Evolutionary conservation across 1,140 invertebrate genomes (phyloP).

Genomic region (Drosophila littoralis): DNA sequence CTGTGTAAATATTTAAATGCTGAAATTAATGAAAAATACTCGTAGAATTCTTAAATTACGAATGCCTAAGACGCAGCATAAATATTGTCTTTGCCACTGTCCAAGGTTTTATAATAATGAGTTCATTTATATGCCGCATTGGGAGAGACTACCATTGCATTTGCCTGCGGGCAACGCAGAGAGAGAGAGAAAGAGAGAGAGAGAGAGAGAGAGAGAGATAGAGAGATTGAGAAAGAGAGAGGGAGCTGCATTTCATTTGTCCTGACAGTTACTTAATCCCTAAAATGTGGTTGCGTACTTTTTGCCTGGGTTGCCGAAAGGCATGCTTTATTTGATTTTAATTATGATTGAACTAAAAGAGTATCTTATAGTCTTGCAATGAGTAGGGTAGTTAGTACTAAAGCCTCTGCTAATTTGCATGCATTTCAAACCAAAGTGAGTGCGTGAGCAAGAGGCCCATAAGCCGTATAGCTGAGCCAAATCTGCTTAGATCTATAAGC

Average conservation of each 20-base stretch:
- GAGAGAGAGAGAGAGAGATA: not conserved
- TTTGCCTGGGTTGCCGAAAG: conserved; percentile 16
- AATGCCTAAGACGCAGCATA: conserved; percentile 52
- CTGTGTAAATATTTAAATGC: conserved; percentile 79
- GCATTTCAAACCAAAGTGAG: conserved; percentile 25
- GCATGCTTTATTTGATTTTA: conserved; percentile 14
- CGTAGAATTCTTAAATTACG: conserved; percentile 61
- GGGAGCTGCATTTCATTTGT: conserved; percentile 20
- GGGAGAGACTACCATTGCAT: conserved; percentile 38
- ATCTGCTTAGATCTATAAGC: conserved; percentile 22
- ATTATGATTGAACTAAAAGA: conserved; percentile 15
- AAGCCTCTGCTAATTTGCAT: conserved; percentile 69
- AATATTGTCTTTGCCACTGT: conserved; percentile 66
- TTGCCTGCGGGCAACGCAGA: conserved; percentile 14
- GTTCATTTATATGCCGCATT: conserved; percentile 79
- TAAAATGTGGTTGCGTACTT: conserved; percentile 37
- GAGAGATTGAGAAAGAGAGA: not conserved
- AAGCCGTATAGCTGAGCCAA: not conserved
- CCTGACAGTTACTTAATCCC: conserved; percentile 35
- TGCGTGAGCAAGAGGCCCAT: not conserved
- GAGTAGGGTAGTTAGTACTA: conserved; percentile 15
- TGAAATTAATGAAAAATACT: conserved; percentile 79
- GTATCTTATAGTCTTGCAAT: not conserved
- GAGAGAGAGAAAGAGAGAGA: conserved; percentile 3
- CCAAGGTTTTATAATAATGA: conserved; percentile 58